Evolutionary conservation across 1,140 invertebrate genomes (phyloP).

Genomic region (Aleiodes sp.): DNA sequence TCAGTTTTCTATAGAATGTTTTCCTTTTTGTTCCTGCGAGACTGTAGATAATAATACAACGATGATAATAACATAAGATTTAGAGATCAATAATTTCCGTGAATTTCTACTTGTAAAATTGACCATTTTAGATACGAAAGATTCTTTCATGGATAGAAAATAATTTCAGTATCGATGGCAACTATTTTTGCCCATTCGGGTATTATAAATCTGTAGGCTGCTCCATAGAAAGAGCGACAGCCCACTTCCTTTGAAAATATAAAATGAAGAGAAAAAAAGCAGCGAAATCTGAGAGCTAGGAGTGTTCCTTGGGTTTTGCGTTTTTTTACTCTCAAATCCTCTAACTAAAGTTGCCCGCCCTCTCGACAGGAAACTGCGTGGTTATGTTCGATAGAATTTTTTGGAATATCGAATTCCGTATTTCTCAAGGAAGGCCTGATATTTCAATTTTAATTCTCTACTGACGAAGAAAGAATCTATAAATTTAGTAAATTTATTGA

Average conservation of each 20-base stretch:
- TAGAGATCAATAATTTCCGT: constrained; percentile 12
- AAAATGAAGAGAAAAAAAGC: too few species aligned
- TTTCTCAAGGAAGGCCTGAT: not conserved
- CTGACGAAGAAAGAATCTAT: too few species aligned
- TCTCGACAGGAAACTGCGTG: constrained; percentile 46
- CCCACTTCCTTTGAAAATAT: constrained; percentile 21
- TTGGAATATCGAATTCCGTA: constrained; percentile 49
- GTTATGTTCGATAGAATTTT: constrained; percentile 48
- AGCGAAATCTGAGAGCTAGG: constrained; percentile 6
- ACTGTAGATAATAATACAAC: not conserved
- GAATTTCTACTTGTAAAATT: not conserved
- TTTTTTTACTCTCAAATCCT: not conserved
- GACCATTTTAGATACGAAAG: not conserved
- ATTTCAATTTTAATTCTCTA: too few species aligned
- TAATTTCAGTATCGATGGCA: not conserved
- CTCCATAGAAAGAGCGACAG: not conserved
- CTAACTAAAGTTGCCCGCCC: not conserved
- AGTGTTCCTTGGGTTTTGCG: not conserved
- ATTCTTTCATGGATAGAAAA: not conserved
- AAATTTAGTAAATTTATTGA: too few species aligned
- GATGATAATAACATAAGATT: not conserved
- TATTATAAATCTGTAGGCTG: not conserved
- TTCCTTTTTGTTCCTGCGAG: not conserved
- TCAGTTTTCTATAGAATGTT: not conserved
- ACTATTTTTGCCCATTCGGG: not conserved